Base-by-base conservation (phyloP, 2,888 invertebrate species). In the Dynastes grantii region DNA sequence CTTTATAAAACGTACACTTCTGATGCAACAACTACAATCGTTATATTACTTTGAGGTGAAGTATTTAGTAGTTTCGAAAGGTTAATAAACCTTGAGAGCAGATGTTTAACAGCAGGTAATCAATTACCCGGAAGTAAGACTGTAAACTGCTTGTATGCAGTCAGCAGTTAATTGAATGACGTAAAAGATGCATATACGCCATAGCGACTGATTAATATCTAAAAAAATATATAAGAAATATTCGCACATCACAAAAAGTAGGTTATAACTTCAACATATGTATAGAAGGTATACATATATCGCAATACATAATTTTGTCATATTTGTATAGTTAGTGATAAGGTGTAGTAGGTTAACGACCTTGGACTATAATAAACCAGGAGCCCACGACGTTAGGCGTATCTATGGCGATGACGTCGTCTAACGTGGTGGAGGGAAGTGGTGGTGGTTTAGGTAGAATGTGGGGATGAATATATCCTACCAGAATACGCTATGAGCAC, bases 401-500 rank as follows among this genome's bases (percentile, higher is more conserved):
- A 86, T 87, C 87, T 87, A 86, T 86, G 86, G 85, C 87, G 87
- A 87, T 88, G 88, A 88, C 88, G 87, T 86, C 85, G 86, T 84
- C 84, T 84, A 86, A 85, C 87, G 88, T 88, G 87, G 88, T 88
- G 88, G 89, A 88, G 88, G 87, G 85, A 86, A 85, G 88, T 88
- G 86, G 88, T 87, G 88, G 88, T 88, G 87, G 87, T 87, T 88
- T 87, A 84, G 87, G 87, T 87, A 87, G 88, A 88, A 88, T 88
- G 89, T 89, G 89, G 89, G 89, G 89, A 89, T 89, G 89, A 89
- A 89, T 88, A 87, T 87, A 87, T 88, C 88, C 88, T 87, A 88
- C 88, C 88, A 88, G 88, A 88, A 87, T 87, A 88, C 88, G 85
- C 87, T 85, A 85, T 85, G 88, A 88, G 87, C 88, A 89, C 89